A percentile compares a stretch with the other conserved stretches of the same genome.
These are phyloP conservation scores for Chionoecetes opilio DNA, from an alignment of 1,140 invertebrate genomes.

Conservation along the genomic window DNA sequence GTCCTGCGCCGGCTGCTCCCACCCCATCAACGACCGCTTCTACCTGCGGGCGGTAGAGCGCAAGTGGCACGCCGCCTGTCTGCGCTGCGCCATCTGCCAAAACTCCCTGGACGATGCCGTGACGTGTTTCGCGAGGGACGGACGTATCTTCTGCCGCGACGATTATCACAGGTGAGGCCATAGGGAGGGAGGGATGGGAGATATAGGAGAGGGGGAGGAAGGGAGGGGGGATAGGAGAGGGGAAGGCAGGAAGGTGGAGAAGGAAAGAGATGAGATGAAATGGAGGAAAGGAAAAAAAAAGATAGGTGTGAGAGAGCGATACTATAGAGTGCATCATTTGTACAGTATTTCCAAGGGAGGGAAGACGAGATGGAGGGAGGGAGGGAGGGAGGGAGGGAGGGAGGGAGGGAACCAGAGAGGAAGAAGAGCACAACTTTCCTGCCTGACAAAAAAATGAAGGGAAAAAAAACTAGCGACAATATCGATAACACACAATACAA, in stretches of 20 bases:
- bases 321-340: too few relatives aligned
- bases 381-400: not conserved
- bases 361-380: not conserved
- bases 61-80: conserved; percentile 94
- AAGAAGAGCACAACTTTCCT: too few relatives aligned
- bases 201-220: not conserved
- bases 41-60: conserved; percentile 94
- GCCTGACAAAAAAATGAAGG: too few relatives aligned
- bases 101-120: conserved; percentile 94
- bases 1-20: conserved; percentile 92
- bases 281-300: too few relatives aligned
- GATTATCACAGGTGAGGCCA: conserved; percentile 96
- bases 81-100: conserved; percentile 92
- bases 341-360: not conserved
- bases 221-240: not conserved
- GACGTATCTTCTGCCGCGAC: conserved; percentile 98
- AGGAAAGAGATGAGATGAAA: not conserved
- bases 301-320: too few relatives aligned
- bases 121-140: conserved; percentile 96
- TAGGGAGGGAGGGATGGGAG: not conserved
- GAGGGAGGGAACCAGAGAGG: not conserved
- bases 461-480: too few relatives aligned
- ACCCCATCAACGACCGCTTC: conserved; percentile 93
- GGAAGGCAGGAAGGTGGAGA: not conserved
- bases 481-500: too few relatives aligned